Evolutionary conservation across 2,888 invertebrate species (phyloP), one percentile per base, ranked within the genome.

Genomic region (Lottia gigantea): DNA sequence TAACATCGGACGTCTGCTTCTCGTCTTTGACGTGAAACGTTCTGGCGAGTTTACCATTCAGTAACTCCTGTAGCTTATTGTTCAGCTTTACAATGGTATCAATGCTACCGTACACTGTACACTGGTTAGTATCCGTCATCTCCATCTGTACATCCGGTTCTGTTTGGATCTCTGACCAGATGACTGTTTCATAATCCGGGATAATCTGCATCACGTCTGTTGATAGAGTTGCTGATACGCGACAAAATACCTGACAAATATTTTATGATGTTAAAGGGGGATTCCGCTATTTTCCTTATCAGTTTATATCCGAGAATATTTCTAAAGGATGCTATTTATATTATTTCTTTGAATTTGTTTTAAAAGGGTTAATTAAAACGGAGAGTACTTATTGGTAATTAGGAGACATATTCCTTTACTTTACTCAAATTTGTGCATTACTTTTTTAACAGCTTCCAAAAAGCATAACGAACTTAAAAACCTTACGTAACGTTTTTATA

Each of bases 221-320:
- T 11, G 81, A 79, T 46, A 83, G 62, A 1, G 77, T 78, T 0
- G 80, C 80, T 23, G 76, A 73, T 11, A 83, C 78, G 45, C 71
- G 71, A 19, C 77, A 75, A 66, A 80, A 83, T 16, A 82, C 72
- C 82, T 82, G 76, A 40, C 40, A 8, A 40, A 8, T 8, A 40
- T 11, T 11, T 8, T 6, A 40, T 40, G 11, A 40, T 40, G 7
- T 40, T 11, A 40, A 40, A 4, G 11, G 7, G 11, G 7, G 40
- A 8, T 6, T n/a, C n/a, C n/a, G n/a, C n/a, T n/a, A n/a, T n/a
- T n/a, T n/a, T n/a, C n/a, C n/a, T n/a, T n/a, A n/a, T n/a, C n/a
- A n/a, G n/a, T n/a, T n/a, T n/a, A n/a, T n/a, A n/a, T n/a, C n/a
- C n/a, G n/a, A n/a, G n/a, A n/a, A n/a, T n/a, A n/a, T n/a, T n/a